Percentiles rank a stretch among this genome's conserved stretches.
These are phyloP conservation scores for Chloroceryle inda DNA, from an alignment of 2,797 vertebrate species.

Conservation along the genomic window DNA sequence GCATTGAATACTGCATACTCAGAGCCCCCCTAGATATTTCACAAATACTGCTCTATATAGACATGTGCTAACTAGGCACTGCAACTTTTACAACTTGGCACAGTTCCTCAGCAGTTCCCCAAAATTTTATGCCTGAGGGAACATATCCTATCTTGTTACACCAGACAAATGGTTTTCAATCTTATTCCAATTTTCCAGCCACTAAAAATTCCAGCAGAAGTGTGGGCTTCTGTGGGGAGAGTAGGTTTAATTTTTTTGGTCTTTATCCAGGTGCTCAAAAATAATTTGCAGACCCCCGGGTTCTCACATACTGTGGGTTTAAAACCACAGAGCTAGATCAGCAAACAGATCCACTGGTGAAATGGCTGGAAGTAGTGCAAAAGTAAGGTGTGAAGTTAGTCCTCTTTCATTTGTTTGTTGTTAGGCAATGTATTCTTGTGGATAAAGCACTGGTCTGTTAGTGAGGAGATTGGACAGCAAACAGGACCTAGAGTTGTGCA, in stretches of 20 bases:
- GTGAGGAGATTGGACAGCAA: not conserved
- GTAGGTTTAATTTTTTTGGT: not conserved
- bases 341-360: not conserved
- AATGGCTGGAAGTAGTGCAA: not conserved
- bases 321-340: not conserved
- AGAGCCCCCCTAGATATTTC: not conserved
- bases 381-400: not conserved
- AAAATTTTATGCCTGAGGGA: not conserved
- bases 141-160: not conserved
- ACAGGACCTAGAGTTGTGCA: not conserved
- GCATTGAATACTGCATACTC: not conserved
- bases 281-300: not conserved
- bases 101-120: constrained; percentile 1
- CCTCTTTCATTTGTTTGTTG: not conserved
- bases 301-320: not conserved
- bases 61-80: not conserved
- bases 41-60: not conserved
- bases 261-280: not conserved
- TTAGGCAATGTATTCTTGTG: not conserved
- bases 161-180: not conserved
- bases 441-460: not conserved
- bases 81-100: not conserved
- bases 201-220: not conserved
- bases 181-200: not conserved
- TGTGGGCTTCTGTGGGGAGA: not conserved